Conservation (phyloP, 2,888 invertebrate species). For the Catocala fraxini region DNA sequence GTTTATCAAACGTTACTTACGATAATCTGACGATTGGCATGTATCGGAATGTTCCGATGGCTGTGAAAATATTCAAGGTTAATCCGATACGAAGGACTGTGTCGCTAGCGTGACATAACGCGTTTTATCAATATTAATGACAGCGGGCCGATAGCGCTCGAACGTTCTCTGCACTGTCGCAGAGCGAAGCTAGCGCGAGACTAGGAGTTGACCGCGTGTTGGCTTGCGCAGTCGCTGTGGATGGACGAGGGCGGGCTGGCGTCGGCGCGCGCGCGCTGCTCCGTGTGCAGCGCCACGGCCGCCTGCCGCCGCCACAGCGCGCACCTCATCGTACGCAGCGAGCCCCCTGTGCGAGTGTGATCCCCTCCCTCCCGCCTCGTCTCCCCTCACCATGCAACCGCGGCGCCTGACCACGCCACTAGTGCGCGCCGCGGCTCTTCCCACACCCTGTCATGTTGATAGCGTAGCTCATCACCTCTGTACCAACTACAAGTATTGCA, state of each 20-base stretch:
- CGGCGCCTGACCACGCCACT: background rate
- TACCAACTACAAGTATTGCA: no score
- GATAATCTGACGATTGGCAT: conserved; percentile 57
- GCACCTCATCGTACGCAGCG: conserved; percentile 69
- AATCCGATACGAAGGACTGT: conserved; percentile 39
- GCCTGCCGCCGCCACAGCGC: conserved; percentile 79
- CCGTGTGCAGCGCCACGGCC: conserved; percentile 70
- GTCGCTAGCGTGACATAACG: conserved; percentile 16
- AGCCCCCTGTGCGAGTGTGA: conserved; percentile 60
- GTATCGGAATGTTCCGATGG: conserved; percentile 44
- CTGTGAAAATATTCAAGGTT: conserved; percentile 58
- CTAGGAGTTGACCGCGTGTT: no score
- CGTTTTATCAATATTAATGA: conserved; percentile 15
- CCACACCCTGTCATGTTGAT: background rate
- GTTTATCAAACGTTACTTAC: conserved; percentile 55
- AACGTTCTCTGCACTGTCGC: no score
- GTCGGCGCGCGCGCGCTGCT: conserved; percentile 66
- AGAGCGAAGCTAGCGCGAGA: no score
- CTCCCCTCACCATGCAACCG: conserved; percentile 9
- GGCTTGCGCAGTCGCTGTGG: conserved; percentile 87
- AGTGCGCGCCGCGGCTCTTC: background rate
- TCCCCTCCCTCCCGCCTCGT: conserved; percentile 29
- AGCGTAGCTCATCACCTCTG: no score
- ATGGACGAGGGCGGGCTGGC: conserved; percentile 79
- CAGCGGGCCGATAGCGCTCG: background rate